Evolutionary conservation across 2,113 vertebrate species (phyloP).

Genomic region (Stomatorhinus ivindoensis): DNA sequence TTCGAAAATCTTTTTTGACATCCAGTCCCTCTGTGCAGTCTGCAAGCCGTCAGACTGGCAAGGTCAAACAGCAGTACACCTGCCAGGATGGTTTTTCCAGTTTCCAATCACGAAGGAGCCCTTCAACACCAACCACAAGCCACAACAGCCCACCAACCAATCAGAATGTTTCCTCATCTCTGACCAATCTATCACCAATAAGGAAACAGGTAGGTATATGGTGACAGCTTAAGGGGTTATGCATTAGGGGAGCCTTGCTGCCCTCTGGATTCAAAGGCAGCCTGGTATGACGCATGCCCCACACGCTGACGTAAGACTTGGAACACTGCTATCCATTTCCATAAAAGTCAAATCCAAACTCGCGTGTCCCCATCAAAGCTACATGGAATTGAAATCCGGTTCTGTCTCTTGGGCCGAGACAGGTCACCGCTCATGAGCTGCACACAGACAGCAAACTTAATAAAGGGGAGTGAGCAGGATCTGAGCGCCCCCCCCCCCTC

Average conservation of each 20-base stretch:
- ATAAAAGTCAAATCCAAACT: background rate
- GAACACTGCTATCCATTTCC: background rate
- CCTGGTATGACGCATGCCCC: background rate
- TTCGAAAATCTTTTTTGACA: background rate
- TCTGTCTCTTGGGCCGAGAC: background rate
- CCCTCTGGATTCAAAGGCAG: background rate
- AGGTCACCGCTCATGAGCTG: background rate
- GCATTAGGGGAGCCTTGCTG: background rate
- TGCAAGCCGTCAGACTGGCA: background rate
- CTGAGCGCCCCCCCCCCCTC: background rate
- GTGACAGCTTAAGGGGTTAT: background rate
- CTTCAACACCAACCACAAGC: background rate
- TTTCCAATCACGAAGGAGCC: background rate
- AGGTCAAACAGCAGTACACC: background rate
- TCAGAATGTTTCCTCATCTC: background rate
- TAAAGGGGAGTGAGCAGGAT: background rate
- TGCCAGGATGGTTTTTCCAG: background rate
- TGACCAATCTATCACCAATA: background rate
- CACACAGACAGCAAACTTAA: background rate
- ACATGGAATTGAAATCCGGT: background rate
- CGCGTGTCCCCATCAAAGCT: background rate
- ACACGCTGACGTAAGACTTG: background rate
- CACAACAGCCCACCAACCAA: background rate
- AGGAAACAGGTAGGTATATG: background rate
- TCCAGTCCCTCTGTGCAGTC: slow-evolving; percentile 1